Conservation (phyloP, 2,797 vertebrate genomes). For the Ataeniobius toweri region DNA sequence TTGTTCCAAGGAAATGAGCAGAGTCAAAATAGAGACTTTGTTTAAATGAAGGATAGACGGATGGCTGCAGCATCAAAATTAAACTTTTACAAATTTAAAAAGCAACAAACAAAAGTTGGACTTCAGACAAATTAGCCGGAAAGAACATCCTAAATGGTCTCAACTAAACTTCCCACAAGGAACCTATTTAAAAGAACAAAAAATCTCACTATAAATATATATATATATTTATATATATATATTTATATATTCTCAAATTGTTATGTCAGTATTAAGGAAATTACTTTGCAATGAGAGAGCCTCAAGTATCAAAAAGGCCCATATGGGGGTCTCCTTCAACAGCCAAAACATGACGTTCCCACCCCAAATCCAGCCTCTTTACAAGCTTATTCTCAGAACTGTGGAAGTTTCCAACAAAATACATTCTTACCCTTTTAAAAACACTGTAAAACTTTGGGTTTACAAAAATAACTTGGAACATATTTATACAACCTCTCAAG, state of each 20-base stretch:
- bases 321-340: constrained; percentile 46
- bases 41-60: constrained; percentile 49
- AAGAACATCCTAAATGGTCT: constrained; percentile 76
- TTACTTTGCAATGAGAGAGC: constrained; percentile 68
- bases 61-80: constrained; percentile 40
- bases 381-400: constrained; percentile 40
- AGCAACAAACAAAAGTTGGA: constrained; percentile 61
- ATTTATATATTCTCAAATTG: constrained; percentile 61
- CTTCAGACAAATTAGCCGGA: constrained; percentile 68
- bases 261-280: constrained; percentile 73
- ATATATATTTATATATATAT: constrained; percentile 77
- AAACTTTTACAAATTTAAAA: constrained; percentile 24
- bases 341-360: constrained; percentile 39
- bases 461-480: constrained; percentile 84
- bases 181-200: constrained; percentile 63
- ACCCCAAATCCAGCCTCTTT: constrained; percentile 32
- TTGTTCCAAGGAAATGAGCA: constrained; percentile 46
- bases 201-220: constrained; percentile 81
- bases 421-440: constrained; percentile 82
- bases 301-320: constrained; percentile 50
- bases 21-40: constrained; percentile 28
- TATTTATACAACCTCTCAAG: constrained; percentile 74
- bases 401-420: constrained; percentile 65
- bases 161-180: constrained; percentile 73
- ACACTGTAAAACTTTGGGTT: constrained; percentile 81